Conservation (phyloP, 2,113 vertebrate species). For the Centropus unirufus region DNA sequence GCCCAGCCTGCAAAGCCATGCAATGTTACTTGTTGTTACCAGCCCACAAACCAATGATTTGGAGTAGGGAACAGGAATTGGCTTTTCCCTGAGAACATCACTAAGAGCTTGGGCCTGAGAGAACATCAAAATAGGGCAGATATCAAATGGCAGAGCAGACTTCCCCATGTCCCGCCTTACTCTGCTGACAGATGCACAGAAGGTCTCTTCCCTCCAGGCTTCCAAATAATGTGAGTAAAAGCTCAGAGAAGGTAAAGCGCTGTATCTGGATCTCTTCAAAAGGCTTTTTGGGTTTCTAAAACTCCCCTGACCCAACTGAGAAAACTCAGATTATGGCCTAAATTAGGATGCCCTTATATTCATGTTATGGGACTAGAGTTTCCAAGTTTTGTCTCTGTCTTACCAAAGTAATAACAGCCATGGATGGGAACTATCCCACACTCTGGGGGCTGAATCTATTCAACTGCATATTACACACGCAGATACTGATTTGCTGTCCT, state of each 20-base stretch:
- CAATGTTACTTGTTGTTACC: background rate
- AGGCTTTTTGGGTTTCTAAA: background rate
- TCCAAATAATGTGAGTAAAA: background rate
- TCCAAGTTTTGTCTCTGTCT: background rate
- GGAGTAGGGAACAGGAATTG: background rate
- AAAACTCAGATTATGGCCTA: background rate
- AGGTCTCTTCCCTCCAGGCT: background rate
- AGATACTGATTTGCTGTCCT: background rate
- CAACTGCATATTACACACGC: background rate
- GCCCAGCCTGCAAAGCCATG: background rate
- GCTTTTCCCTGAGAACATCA: background rate
- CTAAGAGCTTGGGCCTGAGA: background rate
- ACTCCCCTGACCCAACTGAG: background rate
- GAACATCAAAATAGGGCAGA: background rate
- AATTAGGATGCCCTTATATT: background rate
- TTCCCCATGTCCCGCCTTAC: background rate
- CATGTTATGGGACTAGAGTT: background rate
- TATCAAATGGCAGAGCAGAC: background rate
- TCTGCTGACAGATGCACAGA: background rate
- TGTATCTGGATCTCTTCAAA: background rate
- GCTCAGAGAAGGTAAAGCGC: background rate
- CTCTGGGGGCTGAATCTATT: background rate
- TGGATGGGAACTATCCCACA: background rate
- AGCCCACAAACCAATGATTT: background rate
- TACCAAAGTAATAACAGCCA: background rate